Base-by-base conservation (phyloP, 37 sponge, comb jelly and placozoan genomes). In the Axinella damicornis region DNA sequence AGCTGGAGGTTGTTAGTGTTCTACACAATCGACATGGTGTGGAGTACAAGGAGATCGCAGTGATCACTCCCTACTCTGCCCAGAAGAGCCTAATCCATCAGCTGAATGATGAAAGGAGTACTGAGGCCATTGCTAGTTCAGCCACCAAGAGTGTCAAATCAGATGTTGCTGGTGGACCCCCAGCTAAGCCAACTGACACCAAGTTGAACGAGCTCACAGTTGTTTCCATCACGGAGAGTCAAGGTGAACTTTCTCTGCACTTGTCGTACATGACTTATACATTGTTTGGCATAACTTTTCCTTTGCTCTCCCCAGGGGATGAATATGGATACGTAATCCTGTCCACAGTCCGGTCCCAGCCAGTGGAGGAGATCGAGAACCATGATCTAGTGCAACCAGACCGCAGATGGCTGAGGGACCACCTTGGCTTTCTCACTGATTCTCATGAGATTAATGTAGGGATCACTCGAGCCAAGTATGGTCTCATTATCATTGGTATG, bases 371-470 rank as follows among this genome's bases (percentile, higher is more conserved):
- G 37, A 90, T 90, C 17, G 56, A 37, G 28, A 68, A 90, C 74
- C 57, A 34, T 18, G 73, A 85, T 17, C 65, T 71, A 4, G 76
- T 85, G 15, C 65, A 82, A 59, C 58, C 86, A 65, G 93, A 93
- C 40, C 62, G 61, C 18, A 21, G 73, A 20, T 93, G 93, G 93
- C 52, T 85, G 25, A 56, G 27, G 9, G 87, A 89, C 37, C 75
- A 93, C 68, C 76, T 93, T 33, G 93, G 93, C 19, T 93, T 93
- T 79, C 22, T 93, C 55, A 93, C 93, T 35, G 87, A 93, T 30
- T 19, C 68, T 12, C 93, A 93, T 41, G 73, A 85, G 60, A 89
- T 89, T 52, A 89, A 89, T 82, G 93, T 93, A 37, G 93, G 81
- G 18, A 87, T 92, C 57, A 87, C 92, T 36, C 60, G 92, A 57